Evolutionary conservation across 2,113 vertebrate species (phyloP), one percentile per base, ranked within the genome.

Genomic region (Saguinus imperator): DNA sequence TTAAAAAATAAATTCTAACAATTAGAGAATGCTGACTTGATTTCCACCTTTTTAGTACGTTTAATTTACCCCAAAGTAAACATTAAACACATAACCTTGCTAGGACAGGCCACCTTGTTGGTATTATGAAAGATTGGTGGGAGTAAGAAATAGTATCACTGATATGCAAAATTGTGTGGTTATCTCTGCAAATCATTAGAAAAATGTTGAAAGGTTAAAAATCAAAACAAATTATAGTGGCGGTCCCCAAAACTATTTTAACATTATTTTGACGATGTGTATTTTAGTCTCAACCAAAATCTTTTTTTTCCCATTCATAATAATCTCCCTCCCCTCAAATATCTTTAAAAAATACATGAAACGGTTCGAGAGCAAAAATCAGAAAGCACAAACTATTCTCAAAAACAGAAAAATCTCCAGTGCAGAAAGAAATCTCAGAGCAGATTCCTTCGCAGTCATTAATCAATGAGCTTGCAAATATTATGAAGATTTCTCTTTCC

Each of bases 401-500:
- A 97, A 96, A 96, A 98, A 98, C 97, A 97, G 16, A 95, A 98
- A 98, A 91, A 97, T 97, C 87, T 98, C 94, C 97, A 98, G 98
- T 92, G 95, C 97, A 97, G 97, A 97, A 97, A 98, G 96, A 96
- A 50, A 72, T 55, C 58, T 58, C 95, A 98, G 98, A 98, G 97
- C 95, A 97, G 98, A 98, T 98, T 96, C 98, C 99, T 98, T 98
- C 98, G 98, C 98, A 98, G 98, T 97, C 95, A 93, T 89, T 98
- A 97, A 92, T 97, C 98, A 97, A 91, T 96, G 90, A 91, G 97
- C 89, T 94, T 89, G 97, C 89, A 97, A 96, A 96, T 93, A 86
- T 97, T 99, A 99, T 11, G 99, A 99, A 5, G 98, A 99, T 98
- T 99, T 99, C 95, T 99, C 99, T 98, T 99, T 99, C 98, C 98